Conservation (phyloP, 2,888 invertebrate genomes). For the Tinea semifulvella region DNA sequence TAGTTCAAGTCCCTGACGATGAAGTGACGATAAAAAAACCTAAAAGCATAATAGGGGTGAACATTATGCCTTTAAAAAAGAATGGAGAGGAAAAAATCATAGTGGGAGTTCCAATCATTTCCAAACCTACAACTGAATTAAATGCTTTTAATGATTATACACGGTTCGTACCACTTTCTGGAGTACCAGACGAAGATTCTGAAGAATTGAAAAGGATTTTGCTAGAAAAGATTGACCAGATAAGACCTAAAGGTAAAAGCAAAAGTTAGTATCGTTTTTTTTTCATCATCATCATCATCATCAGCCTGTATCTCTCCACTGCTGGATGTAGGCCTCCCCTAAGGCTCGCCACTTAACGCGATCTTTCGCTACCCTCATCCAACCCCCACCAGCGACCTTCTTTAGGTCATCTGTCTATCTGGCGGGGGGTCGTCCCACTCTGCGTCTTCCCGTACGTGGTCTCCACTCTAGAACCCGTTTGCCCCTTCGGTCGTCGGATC, state of each 20-base stretch:
- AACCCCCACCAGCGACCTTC: too few relatives aligned
- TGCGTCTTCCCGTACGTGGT: too few relatives aligned
- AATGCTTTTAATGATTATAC: conserved; percentile 35
- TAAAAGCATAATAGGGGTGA: conserved; percentile 39
- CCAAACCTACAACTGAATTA: neutral
- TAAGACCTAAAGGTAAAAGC: conserved; percentile 2
- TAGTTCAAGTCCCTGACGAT: conserved; percentile 57
- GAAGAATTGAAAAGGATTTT: neutral
- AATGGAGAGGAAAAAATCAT: conserved; percentile 41
- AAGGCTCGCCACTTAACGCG: too few relatives aligned
- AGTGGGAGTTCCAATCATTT: conserved; percentile 32
- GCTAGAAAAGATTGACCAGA: neutral
- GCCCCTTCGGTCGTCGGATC: too few relatives aligned
- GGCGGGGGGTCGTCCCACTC: too few relatives aligned
- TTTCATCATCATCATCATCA: too few relatives aligned
- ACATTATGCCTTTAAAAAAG: conserved; percentile 36
- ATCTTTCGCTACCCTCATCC: too few relatives aligned
- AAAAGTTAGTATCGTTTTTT: too few relatives aligned
- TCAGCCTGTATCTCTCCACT: too few relatives aligned
- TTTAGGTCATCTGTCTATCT: too few relatives aligned
- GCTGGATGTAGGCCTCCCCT: too few relatives aligned
- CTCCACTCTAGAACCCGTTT: too few relatives aligned
- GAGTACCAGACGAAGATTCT: conserved; percentile 19
- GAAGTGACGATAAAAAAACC: conserved; percentile 31
- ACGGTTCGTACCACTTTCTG: conserved; percentile 41